Evolutionary conservation across 2,888 invertebrate genomes (phyloP), one percentile per base, ranked within the genome.

Genomic region (Galeruca laticollis): DNA sequence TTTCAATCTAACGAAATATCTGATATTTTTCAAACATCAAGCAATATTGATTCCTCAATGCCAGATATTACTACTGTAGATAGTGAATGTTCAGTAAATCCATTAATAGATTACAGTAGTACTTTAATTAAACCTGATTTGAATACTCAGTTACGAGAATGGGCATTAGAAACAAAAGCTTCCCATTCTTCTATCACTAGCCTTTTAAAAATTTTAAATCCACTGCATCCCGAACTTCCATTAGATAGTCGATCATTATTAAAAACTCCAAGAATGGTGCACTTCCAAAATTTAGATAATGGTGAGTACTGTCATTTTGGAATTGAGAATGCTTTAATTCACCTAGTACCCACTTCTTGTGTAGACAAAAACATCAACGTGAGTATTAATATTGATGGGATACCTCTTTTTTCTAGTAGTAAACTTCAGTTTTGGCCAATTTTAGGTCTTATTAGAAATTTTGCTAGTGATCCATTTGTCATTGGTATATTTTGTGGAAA

Each of bases 251-350:
- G 60, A 26, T 20, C 60, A 20, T 21, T 60, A 47, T 60, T 47
- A 47, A 60, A 26, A 43, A 60, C 60, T 47, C 60, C 49, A 31
- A 60, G 60, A 60, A 2, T 43, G 20, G 47, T 18, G 43, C 6
- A 8, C 20, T 60, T 60, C 1, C 37, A 60, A 43, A 26, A n/a
- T 20, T 47, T 60, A 43, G 60, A 60, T 21, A 40, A 60, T 60
- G 60, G 49, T 47, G 60, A 60, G n/a, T 60, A 60, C 26, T 60
- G 47, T 47, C 60, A 60, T 47, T 60, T 60, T 60, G 60, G 60
- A 21, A 60, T 47, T 60, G 4, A 60, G 26, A 60, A 60, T 60
- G 43, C 47, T 47, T 40, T 60, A 47, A 47, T 40, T n/a, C 18
- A 43, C 21, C 26, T 43, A 40, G 47, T 60, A 43, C 60, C 49